Percentiles rank a stretch among this genome's conserved stretches.
Evolutionary conservation across 2,888 invertebrate genomes (phyloP).

Genomic region (Eupithecia inturbata): DNA sequence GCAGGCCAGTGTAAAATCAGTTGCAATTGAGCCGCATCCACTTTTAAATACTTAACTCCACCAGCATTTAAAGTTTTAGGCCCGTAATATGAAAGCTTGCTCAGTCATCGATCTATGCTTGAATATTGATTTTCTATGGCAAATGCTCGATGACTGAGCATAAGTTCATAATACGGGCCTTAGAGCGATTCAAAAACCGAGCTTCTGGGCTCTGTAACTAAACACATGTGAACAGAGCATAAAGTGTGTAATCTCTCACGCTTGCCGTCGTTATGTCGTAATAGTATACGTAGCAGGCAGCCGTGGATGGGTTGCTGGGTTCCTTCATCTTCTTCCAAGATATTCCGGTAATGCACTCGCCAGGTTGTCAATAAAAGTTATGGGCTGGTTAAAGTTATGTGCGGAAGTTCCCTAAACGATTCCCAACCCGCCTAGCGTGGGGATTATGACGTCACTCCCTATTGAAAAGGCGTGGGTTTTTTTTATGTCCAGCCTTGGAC

Average conservation of each 20-base stretch:
- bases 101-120: too few relatives aligned
- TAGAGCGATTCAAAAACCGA: background rate
- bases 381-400: background rate
- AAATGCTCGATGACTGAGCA: too few relatives aligned
- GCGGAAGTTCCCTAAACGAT: background rate
- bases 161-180: too few relatives aligned
- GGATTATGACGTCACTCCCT: background rate
- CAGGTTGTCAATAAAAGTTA: background rate
- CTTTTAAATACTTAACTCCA: too few relatives aligned
- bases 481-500: background rate
- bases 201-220: background rate
- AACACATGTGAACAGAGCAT: constrained; percentile 1
- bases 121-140: too few relatives aligned
- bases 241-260: constrained; percentile 39
- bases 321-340: constrained; percentile 19
- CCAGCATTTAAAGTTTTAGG: too few relatives aligned
- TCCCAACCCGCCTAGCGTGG: background rate
- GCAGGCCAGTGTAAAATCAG: too few relatives aligned
- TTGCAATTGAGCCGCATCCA: too few relatives aligned
- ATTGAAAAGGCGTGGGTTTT: background rate
- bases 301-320: constrained; percentile 23
- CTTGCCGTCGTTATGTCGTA: constrained; percentile 32
- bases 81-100: too few relatives aligned
- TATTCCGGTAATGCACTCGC: constrained; percentile 19
- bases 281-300: constrained; percentile 32